Conservation (phyloP, 2,113 vertebrate species). For the Paramisgurnus dabryanus region DNA sequence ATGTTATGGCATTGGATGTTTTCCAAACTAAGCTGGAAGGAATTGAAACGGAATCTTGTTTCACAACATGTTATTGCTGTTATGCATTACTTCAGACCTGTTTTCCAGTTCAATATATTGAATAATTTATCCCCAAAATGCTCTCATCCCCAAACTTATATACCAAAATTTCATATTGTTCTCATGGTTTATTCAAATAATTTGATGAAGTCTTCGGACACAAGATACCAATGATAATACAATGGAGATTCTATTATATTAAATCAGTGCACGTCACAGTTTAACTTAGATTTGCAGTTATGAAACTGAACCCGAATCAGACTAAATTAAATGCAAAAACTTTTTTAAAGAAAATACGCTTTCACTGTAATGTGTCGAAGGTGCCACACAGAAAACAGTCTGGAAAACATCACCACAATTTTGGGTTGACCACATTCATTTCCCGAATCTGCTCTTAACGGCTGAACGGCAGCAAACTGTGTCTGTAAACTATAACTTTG, state of each 20-base stretch:
- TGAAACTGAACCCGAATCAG: not conserved
- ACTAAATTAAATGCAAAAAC: slow-evolving; percentile 45
- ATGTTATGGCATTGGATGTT: not conserved
- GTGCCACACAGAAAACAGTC: slow-evolving; percentile 39
- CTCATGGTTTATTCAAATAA: not conserved
- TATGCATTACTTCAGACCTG: not conserved
- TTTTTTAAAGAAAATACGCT: slow-evolving; percentile 30
- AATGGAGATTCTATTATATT: not conserved
- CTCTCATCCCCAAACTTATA: no score
- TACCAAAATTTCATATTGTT: no score
- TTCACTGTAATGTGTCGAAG: slow-evolving; percentile 16
- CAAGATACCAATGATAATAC: not conserved
- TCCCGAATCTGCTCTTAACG: slow-evolving; percentile 31
- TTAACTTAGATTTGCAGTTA: not conserved
- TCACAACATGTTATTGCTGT: not conserved
- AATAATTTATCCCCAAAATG: not conserved
- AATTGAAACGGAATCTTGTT: not conserved
- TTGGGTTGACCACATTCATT: slow-evolving; percentile 18
- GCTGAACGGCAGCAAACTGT: not conserved
- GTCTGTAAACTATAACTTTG: slow-evolving; percentile 20
- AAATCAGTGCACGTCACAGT: not conserved
- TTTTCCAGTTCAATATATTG: not conserved
- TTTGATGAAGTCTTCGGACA: not conserved
- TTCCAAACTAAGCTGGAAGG: not conserved
- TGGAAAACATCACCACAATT: slow-evolving; percentile 28